Base-by-base conservation (phyloP, 2,888 invertebrate genomes). In the Mimumesa dahlbomi region DNA sequence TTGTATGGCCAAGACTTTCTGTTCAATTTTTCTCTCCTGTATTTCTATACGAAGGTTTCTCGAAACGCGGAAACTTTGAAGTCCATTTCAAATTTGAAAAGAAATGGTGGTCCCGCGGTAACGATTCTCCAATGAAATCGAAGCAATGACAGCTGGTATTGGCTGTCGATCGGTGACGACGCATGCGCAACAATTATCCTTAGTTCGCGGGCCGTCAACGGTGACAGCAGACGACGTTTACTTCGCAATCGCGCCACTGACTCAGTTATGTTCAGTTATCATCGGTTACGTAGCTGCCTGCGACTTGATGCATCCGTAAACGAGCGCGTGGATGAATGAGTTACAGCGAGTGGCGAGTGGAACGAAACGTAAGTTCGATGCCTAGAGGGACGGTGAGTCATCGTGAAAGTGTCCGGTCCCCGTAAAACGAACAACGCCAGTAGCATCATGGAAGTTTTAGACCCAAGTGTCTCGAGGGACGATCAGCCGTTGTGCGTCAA, bases 401-500 rank as follows among this genome's bases (percentile, higher is more conserved):
- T 59, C 29, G 70, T 57, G 61, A 75, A 79, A 76, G 89, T 48
- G 62, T 59, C 52, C n/a, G 45, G 34, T 48, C 29, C 38, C 11
- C 42, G 18, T 52, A 56, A 43, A 61, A 40, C 14, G 19, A 6
- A 16, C 19, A 29, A 6, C n/a, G 9, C 22, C 9, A 21, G 7
- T 42, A 21, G 9, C 48, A 58, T 66, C 61, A 80, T 89, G 88
- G 88, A 88, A 77, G 84, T 89, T n/a, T 65, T 89, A 38, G 88
- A 89, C 81, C 86, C 89, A 7, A 87, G 84, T 48, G 75, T 87
- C 22, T 82, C 85, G 2, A 84, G 86, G 54, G 89, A 89, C 64
- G 87, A 89, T 72, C 86, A 84, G 53, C 88, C 88, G 48, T 77
- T 88, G 4, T 87, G 84, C 58, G 58, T 87, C 64, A 88, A 89